Evolutionary conservation across 2,888 invertebrate species (phyloP), one percentile per base, ranked within the genome.

Genomic region (Epistrophe grossulariae): DNA sequence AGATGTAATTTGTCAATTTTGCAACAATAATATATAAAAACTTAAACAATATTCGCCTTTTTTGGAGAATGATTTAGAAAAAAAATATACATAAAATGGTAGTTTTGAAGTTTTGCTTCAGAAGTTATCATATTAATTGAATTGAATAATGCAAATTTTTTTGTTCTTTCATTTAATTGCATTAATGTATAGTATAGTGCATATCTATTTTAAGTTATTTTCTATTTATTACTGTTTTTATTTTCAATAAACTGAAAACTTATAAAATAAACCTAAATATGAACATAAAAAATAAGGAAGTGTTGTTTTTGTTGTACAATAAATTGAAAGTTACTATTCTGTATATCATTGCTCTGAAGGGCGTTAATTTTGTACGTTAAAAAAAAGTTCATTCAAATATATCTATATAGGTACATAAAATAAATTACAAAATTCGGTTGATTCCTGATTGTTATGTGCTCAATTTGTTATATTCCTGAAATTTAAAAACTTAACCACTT

Each of bases 1-100:
- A 84, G 79, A 84, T 80, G 84, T 72, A 80, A 71, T 76, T 70
- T 80, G 84, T 84, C 84, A 84, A 84, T 84, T 84, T 80, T 68
- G 72, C 52, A 76, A 77, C 57, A 84, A 64, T 35, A 76, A 79
- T 19, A 43, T 43, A 40, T 70, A 59, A 35, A 64, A 52, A 57
- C 8, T 57, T 15, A 50, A 24, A 64, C 55, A 70, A 84, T 71
- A 76, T 77, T 84, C 72, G 71, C 76, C 66, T 64, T 84, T 64
- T 84, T 73, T 72, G 74, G 15, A 1, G 6, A 70, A 78, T 70
- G 70, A 73, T 78, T 78, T 57, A 13, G 74, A 50, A 59, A 35
- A 55, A 24, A 24, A 24, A 24, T 24, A 24, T 43, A 71, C 28
- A 59, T 43, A 28, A 79, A 74, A 55, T 79, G 48, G 10, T 68